Evolutionary conservation across 2,888 invertebrate genomes (phyloP), one percentile per base, ranked within the genome.

Genomic region (Pandemis corylana): DNA sequence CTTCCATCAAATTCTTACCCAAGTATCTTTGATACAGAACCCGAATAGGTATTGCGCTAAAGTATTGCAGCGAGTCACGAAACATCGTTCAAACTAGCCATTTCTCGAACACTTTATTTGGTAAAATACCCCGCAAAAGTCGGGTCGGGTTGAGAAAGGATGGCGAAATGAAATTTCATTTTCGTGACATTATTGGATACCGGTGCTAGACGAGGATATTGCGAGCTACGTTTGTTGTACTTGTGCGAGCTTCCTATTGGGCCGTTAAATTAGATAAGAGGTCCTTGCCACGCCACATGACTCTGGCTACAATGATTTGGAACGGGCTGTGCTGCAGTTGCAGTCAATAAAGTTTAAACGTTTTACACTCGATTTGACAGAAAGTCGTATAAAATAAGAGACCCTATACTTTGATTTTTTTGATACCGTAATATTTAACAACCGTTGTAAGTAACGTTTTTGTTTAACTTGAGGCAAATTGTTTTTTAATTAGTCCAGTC

Each of bases 241-340:
- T 79, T 81, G 80, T 80, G 76, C 78, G 77, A 65, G 76, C 77
- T 82, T 83, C 80, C 82, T 81, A 82, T 83, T 82, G 80, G 76
- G 20, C 78, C 76, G 78, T 77, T 69, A 77, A 77, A 78, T 82
- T 80, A 78, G 76, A 80, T 80, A 69, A 77, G 73, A 80, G 72
- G 78, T 80, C 76, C 77, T 78, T 76, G 79, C 63, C 71, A 63
- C 68, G 71, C 65, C 51, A 71, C 59, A 63, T 70, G 63, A 20
- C 46, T 53, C 49, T 70, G 61, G 41, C 28, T 65, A 49, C 72
- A 20, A 56, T 68, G 53, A 15, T 28, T 72, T 13, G 41, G 64
- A 73, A 68, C 63, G 53, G 46, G 56, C 46, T 20, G 63, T 0
- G 28, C 5, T 12, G 15, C 41, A 51, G 63, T 68, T 44, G 51